Percentiles rank a stretch among this genome's conserved stretches.
Evolutionary conservation across 2,797 vertebrate species (phyloP).

Genomic region (Rhabdomys pumilio): DNA sequence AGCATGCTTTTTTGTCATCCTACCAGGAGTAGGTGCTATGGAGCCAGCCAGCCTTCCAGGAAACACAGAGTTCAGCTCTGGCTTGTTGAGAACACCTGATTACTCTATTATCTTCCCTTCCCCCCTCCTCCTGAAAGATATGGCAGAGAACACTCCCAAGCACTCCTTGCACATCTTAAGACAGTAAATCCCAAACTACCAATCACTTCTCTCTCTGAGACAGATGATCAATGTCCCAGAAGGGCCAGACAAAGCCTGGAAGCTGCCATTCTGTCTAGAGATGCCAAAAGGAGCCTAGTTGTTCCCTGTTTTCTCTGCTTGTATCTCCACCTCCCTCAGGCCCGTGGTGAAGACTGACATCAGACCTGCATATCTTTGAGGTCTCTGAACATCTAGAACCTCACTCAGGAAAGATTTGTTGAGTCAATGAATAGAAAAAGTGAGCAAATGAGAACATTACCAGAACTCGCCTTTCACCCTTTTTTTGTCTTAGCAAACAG

Average conservation of each 20-base stretch:
- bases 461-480: not conserved
- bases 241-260: rapidly evolving
- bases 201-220: not conserved
- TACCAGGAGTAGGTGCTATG: conserved; percentile 55
- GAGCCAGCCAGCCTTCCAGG: not conserved
- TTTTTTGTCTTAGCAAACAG: not conserved
- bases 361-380: not conserved
- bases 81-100: not conserved
- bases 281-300: not conserved
- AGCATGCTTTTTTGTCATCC: not conserved
- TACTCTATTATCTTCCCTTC: not conserved
- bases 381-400: not conserved
- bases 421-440: conserved; percentile 25
- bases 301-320: not conserved
- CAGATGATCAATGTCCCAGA: no score
- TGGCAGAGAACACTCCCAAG: not conserved
- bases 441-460: not conserved
- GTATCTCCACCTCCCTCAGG: not conserved
- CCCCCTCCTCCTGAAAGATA: not conserved
- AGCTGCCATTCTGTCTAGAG: not conserved
- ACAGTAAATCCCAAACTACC: not conserved
- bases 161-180: not conserved
- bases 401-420: not conserved
- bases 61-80: not conserved
- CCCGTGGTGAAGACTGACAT: not conserved